A percentile compares a stretch with the other conserved stretches of the same genome.
Conservation (phyloP, 1,140 invertebrate species). For the Drosophila equinoxialis region DNA sequence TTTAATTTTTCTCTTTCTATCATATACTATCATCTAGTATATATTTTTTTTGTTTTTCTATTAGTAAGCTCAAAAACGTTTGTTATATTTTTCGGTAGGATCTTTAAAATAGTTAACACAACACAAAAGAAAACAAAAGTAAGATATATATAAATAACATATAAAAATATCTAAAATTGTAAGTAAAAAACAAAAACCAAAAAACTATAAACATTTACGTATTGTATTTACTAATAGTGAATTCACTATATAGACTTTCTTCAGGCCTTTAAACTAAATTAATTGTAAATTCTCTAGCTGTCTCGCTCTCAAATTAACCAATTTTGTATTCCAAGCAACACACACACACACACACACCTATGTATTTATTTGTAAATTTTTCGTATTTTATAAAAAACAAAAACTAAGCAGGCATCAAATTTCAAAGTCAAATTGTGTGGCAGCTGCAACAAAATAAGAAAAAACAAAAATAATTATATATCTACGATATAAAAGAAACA, state of each 20-base stretch:
- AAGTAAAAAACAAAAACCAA: background rate
- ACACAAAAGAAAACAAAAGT: background rate
- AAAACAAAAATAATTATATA: background rate
- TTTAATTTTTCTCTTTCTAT: background rate
- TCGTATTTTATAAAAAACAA: constrained; percentile 20
- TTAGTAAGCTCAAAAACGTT: constrained; percentile 29
- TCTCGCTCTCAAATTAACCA: constrained; percentile 3
- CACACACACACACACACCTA: background rate
- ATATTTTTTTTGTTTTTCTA: constrained; percentile 17
- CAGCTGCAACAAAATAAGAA: background rate
- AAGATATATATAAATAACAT: background rate
- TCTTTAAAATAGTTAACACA: constrained; percentile 12
- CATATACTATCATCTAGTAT: constrained; percentile 12
- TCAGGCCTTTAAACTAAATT: constrained; percentile 16
- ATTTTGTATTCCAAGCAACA: constrained; percentile 20
- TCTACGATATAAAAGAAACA: constrained; percentile 23
- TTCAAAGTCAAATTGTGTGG: constrained; percentile 11
- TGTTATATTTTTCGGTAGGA: constrained; percentile 25
- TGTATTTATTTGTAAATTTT: constrained; percentile 26
- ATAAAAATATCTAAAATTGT: constrained; percentile 2
- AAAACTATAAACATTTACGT: constrained; percentile 3
- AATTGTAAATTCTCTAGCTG: background rate
- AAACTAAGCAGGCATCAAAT: constrained; percentile 9
- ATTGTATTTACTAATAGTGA: constrained; percentile 22
- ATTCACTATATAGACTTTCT: background rate